Conservation (phyloP, 2,797 vertebrate genomes). For the Pantherophis alleghaniensis region DNA sequence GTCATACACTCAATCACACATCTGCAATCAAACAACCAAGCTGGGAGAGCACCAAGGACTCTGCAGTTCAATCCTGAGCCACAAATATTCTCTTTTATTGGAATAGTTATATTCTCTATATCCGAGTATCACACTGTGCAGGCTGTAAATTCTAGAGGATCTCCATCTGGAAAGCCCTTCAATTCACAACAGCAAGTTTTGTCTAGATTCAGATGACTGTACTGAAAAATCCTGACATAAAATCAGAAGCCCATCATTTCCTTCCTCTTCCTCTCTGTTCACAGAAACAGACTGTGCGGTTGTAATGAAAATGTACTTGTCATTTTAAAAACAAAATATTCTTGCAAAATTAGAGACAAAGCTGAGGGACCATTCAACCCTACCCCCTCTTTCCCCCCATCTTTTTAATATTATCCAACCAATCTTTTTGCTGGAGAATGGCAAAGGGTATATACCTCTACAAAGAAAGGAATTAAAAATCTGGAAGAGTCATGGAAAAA, state of each 20-base stretch:
- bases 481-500: conserved; percentile 49
- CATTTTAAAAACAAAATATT: neutral
- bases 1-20: neutral
- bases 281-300: neutral
- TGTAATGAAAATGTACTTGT: conserved; percentile 8
- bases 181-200: conserved; percentile 18
- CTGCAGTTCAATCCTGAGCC: neutral
- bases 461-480: conserved; percentile 49
- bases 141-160: neutral
- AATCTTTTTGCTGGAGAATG: conserved; percentile 30
- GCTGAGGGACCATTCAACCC: neutral
- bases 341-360: conserved; percentile 1
- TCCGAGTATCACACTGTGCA: neutral
- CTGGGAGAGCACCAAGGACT: neutral
- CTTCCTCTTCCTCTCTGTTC: neutral
- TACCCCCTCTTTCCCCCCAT: neutral
- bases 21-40: neutral
- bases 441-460: conserved; percentile 29
- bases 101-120: neutral
- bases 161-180: fast-evolving
- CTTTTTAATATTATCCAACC: conserved; percentile 36
- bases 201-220: neutral
- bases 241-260: neutral
- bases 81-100: neutral
- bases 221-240: neutral